Conservation (phyloP, 2,113 vertebrate species). For the Cygnus buccinator region DNA sequence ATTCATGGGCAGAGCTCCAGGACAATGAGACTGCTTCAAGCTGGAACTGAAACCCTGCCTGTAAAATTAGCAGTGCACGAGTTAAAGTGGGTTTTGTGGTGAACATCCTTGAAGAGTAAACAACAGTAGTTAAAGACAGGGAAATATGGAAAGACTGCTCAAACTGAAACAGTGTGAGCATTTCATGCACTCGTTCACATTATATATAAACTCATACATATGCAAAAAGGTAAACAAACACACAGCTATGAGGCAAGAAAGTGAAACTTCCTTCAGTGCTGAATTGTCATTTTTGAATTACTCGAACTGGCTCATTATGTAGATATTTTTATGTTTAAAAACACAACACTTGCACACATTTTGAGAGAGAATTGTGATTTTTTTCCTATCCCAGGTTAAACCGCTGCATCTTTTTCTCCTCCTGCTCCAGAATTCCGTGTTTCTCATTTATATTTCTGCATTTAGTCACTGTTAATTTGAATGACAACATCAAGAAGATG, state of each 20-base stretch:
- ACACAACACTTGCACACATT: not conserved
- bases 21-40: not conserved
- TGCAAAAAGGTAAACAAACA: slow-evolving; percentile 2
- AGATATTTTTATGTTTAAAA: not conserved
- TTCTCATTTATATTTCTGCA: not conserved
- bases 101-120: not conserved
- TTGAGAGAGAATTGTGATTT: not conserved
- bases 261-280: not conserved
- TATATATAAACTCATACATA: not conserved
- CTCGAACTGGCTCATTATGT: not conserved
- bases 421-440: not conserved
- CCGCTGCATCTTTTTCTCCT: not conserved
- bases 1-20: not conserved
- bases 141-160: not conserved
- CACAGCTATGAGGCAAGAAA: not conserved
- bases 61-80: not conserved
- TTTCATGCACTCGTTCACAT: not conserved
- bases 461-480: not conserved
- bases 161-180: not conserved
- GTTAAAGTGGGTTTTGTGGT: not conserved
- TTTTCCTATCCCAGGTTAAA: not conserved
- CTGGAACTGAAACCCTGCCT: not conserved
- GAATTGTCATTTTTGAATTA: not conserved
- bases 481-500: not conserved
- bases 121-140: not conserved